Conservation (phyloP, 2,113 vertebrate species). For the Daubentonia madagascariensis region DNA sequence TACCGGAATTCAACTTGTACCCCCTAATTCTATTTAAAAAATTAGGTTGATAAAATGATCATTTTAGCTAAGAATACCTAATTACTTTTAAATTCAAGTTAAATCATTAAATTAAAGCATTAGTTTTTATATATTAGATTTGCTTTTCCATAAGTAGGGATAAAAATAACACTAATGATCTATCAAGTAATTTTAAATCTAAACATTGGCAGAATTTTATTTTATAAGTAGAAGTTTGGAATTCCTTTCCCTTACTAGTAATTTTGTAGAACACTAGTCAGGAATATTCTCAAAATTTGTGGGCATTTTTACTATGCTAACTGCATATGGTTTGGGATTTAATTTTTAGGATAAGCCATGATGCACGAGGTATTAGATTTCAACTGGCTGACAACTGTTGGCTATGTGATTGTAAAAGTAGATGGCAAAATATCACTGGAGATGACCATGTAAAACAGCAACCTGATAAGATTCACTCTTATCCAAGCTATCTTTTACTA, state of each 20-base stretch:
- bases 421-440: neutral
- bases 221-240: neutral
- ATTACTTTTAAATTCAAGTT: neutral
- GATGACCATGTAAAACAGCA: neutral
- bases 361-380: neutral
- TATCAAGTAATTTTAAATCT: neutral
- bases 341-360: neutral
- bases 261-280: neutral
- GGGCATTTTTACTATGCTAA: neutral
- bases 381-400: neutral
- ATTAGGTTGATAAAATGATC: neutral
- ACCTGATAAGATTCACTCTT: neutral
- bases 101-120: neutral
- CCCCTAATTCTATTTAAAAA: neutral
- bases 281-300: neutral
- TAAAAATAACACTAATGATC: constrained; percentile 30
- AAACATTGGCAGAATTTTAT: neutral
- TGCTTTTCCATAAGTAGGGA: neutral
- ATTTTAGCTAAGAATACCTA: neutral
- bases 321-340: neutral
- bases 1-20: too few relatives aligned
- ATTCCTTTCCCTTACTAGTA: neutral
- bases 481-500: neutral
- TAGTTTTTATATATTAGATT: neutral
- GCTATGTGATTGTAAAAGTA: neutral